Evolutionary conservation across 2,888 invertebrate species (phyloP).

Genomic region (Orgyia antiqua): DNA sequence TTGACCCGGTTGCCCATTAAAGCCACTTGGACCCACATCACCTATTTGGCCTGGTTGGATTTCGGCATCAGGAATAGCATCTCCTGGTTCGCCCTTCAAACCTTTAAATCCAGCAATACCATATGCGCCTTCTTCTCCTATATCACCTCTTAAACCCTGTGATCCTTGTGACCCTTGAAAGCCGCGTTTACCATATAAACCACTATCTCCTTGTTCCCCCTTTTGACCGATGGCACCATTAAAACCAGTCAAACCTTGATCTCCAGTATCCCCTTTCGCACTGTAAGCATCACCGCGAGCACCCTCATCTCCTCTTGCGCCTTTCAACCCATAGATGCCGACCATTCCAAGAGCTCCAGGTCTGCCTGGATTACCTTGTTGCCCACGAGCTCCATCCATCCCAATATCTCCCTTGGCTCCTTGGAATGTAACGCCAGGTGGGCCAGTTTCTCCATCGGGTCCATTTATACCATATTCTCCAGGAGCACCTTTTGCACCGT

Average conservation of each 20-base stretch:
- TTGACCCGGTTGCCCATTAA: conserved; percentile 58
- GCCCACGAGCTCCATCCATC: conserved; percentile 59
- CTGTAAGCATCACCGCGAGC: conserved; percentile 78
- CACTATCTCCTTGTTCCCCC: conserved; percentile 70
- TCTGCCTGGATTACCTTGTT: conserved; percentile 38
- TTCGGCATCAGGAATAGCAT: conserved; percentile 40
- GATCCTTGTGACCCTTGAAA: conserved; percentile 69
- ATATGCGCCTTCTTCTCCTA: conserved; percentile 67
- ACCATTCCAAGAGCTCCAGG: conserved; percentile 57
- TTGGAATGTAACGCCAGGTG: conserved; percentile 75
- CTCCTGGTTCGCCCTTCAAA: conserved; percentile 70
- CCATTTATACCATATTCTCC: conserved; percentile 87
- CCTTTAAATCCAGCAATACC: conserved; percentile 76
- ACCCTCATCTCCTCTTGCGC: conserved; percentile 80
- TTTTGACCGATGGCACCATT: conserved; percentile 51
- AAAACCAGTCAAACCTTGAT: conserved; percentile 58
- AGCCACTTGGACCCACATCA: conserved; percentile 49
- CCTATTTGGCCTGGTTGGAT: conserved; percentile 59
- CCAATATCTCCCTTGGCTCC: conserved; percentile 81
- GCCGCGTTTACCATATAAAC: conserved; percentile 74
- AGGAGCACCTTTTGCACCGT: conserved; percentile 89
- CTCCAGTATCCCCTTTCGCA: conserved; percentile 66
- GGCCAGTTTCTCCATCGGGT: conserved; percentile 80
- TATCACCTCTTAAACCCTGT: conserved; percentile 71
- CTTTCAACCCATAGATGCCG: conserved; percentile 80